Evolutionary conservation across 2,888 invertebrate species (phyloP).

Genomic region (Nemurella pictetii): DNA sequence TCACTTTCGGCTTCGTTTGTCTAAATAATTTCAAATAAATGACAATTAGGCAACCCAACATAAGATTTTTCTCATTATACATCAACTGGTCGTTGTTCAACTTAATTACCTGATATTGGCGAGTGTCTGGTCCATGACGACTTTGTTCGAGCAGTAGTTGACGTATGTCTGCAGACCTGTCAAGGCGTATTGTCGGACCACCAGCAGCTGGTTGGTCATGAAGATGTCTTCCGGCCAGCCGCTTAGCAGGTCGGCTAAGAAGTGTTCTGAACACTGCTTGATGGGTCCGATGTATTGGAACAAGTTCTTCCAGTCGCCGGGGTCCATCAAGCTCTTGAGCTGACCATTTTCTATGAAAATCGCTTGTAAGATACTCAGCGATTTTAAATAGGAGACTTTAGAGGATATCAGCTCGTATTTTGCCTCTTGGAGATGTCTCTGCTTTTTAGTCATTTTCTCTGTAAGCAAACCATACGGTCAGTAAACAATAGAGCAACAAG

Average conservation of each 20-base stretch:
- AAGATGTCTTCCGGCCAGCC: conserved; percentile 31
- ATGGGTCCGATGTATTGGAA: conserved; percentile 11
- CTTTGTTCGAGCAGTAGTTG: conserved; percentile 28
- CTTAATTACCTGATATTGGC: conserved; percentile 49
- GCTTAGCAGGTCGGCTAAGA: conserved; percentile 26
- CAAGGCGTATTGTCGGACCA: conserved; percentile 21
- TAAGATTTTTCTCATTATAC: neutral
- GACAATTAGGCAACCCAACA: neutral
- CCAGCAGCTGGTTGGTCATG: conserved; percentile 15
- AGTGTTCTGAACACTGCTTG: conserved; percentile 35
- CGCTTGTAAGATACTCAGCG: conserved; percentile 57
- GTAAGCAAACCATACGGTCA: conserved; percentile 17
- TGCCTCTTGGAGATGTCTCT: conserved; percentile 59
- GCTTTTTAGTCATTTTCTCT: conserved; percentile 52
- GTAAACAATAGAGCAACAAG: neutral
- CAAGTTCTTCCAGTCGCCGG: neutral
- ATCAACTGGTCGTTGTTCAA: no score
- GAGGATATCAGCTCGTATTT: conserved; percentile 64
- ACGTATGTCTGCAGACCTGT: conserved; percentile 35
- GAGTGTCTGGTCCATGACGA: conserved; percentile 3
- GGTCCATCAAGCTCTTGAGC: neutral
- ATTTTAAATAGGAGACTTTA: conserved; percentile 62
- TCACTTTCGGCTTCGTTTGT: neutral
- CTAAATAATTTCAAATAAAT: no score
- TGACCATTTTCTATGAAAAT: conserved; percentile 37